Percentiles rank a stretch among this genome's conserved stretches.
Conservation (phyloP, 2,888 invertebrate genomes). For the Dolichopus griseipennis region DNA sequence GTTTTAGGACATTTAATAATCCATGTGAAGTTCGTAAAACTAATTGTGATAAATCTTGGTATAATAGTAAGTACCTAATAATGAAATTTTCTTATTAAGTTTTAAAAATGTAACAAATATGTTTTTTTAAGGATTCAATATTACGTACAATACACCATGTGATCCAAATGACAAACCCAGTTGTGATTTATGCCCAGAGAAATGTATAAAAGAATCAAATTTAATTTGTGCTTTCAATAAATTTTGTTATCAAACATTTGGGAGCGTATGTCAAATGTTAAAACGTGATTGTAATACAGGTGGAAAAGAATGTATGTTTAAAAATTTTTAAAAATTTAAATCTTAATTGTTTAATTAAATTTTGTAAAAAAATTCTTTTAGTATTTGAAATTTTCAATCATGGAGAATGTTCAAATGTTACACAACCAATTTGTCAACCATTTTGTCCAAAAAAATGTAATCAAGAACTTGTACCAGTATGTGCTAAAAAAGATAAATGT, state of each 20-base stretch:
- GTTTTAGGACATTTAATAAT: background rate
- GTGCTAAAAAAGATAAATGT: background rate
- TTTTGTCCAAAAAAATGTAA: background rate
- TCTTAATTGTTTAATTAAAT: background rate
- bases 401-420: background rate
- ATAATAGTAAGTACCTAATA: background rate
- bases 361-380: background rate
- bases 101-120: too few relatives aligned
- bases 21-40: background rate
- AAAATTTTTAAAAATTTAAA: background rate
- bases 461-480: background rate
- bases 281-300: background rate
- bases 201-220: background rate
- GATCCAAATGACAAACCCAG: background rate
- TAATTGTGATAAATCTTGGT: background rate
- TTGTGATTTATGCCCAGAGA: background rate
- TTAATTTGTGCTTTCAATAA: background rate
- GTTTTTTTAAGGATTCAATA: background rate
- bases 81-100: too few relatives aligned
- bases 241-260: slow-evolving; percentile 1
- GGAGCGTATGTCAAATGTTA: background rate
- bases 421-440: background rate
- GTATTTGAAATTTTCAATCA: background rate
- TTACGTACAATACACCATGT: background rate
- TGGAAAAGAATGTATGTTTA: background rate